phyloP scores from a whole-genome alignment of 2,888 invertebrate species.

The Dolomedes plantarius region DNA sequence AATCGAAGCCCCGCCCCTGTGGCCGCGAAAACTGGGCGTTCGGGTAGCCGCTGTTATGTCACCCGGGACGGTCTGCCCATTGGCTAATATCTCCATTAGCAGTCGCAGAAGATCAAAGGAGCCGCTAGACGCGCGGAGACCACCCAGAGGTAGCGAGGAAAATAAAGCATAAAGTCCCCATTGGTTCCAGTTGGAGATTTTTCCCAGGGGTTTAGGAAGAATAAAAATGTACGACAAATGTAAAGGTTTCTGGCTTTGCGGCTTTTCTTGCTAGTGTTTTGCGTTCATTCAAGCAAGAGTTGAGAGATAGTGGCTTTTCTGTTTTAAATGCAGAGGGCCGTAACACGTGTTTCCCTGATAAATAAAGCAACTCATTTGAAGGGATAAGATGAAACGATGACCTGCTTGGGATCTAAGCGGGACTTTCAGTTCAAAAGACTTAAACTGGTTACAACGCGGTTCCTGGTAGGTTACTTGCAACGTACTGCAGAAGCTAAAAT shows the following conservation, averaged over 20 bases:
- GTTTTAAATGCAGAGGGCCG: too few species aligned
- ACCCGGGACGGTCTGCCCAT: conserved; percentile 56
- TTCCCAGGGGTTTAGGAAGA: conserved; percentile 36
- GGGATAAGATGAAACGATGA: too few species aligned
- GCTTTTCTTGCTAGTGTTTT: not conserved
- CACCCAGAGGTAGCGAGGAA: conserved; percentile 51
- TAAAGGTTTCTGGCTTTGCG: not conserved
- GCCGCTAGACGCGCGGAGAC: conserved; percentile 46
- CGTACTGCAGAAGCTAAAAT: too few species aligned
- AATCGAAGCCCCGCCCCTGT: conserved; percentile 13
- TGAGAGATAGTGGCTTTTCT: too few species aligned
- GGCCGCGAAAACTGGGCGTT: conserved; percentile 37
- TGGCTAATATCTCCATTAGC: conserved; percentile 72
- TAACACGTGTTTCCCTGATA: too few species aligned
- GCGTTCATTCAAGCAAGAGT: not conserved
- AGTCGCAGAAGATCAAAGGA: conserved; percentile 55
- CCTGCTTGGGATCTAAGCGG: too few species aligned
- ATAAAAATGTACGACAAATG: not conserved
- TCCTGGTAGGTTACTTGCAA: too few species aligned
- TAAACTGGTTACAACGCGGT: too few species aligned
- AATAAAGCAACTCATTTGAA: too few species aligned
- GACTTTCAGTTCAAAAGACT: too few species aligned
- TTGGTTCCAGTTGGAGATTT: conserved; percentile 62
- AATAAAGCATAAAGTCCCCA: conserved; percentile 65
- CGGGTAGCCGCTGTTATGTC: conserved; percentile 58